phyloP scores from a whole-genome alignment of 2,888 invertebrate species.

The Drosophila quasianomalipes region DNA sequence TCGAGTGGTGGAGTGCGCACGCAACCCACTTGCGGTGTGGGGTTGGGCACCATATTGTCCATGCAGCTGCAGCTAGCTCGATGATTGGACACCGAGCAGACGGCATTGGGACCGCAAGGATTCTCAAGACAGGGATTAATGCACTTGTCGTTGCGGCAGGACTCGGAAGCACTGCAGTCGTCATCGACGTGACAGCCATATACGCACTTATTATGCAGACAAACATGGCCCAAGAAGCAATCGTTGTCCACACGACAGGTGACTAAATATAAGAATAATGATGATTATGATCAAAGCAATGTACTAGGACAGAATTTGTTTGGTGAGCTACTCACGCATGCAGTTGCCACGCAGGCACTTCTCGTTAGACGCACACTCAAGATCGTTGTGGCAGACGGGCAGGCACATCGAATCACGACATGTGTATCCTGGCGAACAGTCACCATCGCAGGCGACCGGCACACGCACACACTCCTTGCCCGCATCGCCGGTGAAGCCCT shows the following conservation, averaged over 20 bases:
- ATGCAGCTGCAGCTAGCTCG: conserved; percentile 93
- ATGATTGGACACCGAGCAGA: conserved; percentile 92
- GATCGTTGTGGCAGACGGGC: conserved; percentile 91
- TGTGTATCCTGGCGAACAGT: conserved; percentile 90
- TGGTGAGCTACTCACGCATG: conserved; percentile 88
- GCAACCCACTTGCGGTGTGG: conserved; percentile 95
- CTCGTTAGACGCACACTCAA: conserved; percentile 95
- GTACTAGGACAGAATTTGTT: not conserved
- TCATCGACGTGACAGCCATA: conserved; percentile 94
- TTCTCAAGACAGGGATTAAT: conserved; percentile 91
- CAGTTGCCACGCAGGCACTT: conserved; percentile 94
- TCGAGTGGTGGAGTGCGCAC: conserved; percentile 91
- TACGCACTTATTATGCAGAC: conserved; percentile 93
- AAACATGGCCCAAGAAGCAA: conserved; percentile 96
- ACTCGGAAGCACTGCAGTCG: conserved; percentile 94
- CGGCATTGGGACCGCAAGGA: conserved; percentile 94
- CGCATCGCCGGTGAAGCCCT: conserved; percentile 94
- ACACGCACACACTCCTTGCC: conserved; percentile 94
- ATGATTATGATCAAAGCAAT: not conserved
- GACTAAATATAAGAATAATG: conserved; percentile 85
- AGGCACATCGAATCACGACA: conserved; percentile 94
- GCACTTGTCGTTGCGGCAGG: conserved; percentile 93
- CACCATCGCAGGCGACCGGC: conserved; percentile 91
- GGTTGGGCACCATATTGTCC: conserved; percentile 93
- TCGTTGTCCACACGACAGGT: conserved; percentile 96